Conservation (phyloP, 1,140 invertebrate genomes). For the Aphidius ervi region DNA sequence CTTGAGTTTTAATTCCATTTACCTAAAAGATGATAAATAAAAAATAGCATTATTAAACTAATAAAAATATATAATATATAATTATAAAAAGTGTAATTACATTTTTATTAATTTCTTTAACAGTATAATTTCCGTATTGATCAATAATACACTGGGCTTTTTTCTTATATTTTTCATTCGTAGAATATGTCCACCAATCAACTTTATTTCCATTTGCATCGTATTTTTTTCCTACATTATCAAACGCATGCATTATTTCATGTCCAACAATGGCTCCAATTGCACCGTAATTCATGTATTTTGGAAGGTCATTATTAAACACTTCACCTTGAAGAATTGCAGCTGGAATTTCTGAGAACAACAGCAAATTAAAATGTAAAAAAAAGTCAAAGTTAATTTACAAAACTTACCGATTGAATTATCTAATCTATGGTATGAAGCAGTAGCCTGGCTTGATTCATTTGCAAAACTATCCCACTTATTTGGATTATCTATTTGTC, state of each 20-base stretch:
- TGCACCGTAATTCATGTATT: constrained; percentile 72
- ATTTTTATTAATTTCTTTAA: constrained; percentile 55
- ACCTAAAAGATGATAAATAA: constrained; percentile 52
- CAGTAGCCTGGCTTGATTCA: constrained; percentile 62
- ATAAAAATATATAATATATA: background rate
- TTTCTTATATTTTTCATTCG: constrained; percentile 57
- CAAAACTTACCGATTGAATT: constrained; percentile 63
- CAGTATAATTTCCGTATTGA: constrained; percentile 66
- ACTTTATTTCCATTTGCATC: constrained; percentile 63
- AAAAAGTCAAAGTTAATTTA: constrained; percentile 1
- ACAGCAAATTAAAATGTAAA: background rate
- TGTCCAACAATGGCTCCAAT: constrained; percentile 68
- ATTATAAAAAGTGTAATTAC: constrained; percentile 38
- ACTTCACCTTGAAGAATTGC: constrained; percentile 73
- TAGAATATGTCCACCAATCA: constrained; percentile 63
- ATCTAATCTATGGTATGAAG: constrained; percentile 61
- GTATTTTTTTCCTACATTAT: constrained; percentile 63
- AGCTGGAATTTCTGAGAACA: constrained; percentile 64
- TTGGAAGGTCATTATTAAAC: constrained; percentile 64
- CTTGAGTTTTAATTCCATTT: constrained; percentile 83
- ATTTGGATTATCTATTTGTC: constrained; percentile 72
- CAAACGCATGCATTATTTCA: constrained; percentile 60
- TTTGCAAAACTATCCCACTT: constrained; percentile 44
- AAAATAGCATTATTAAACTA: background rate
- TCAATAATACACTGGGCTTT: constrained; percentile 65